Conservation (phyloP, 2,797 vertebrate genomes). For the Lutjanus campechanus region DNA sequence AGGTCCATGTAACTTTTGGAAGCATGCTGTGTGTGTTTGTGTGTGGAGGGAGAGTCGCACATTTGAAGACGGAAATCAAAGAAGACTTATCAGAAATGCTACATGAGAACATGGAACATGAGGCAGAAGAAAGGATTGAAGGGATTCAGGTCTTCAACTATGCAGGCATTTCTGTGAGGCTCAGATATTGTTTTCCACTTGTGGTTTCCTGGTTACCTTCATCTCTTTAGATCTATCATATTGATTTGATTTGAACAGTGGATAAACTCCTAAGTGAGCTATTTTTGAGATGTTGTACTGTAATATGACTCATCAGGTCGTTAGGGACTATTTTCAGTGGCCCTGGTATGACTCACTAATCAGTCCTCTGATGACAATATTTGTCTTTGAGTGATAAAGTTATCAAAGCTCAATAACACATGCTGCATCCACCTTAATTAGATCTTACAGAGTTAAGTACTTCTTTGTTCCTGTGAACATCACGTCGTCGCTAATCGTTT, state of each 20-base stretch:
- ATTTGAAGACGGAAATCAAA: too few relatives aligned
- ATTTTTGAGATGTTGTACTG: neutral
- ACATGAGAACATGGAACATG: neutral
- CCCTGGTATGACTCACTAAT: neutral
- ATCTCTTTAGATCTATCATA: neutral
- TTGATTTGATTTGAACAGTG: neutral
- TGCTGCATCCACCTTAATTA: neutral
- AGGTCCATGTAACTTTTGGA: neutral
- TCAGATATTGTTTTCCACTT: neutral
- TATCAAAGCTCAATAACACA: neutral
- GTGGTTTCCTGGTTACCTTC: neutral
- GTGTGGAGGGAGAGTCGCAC: too few relatives aligned
- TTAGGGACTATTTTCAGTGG: neutral
- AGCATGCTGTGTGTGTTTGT: neutral
- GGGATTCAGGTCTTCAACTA: neutral
- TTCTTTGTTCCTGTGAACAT: neutral
- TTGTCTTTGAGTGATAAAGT: neutral
- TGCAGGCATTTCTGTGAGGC: neutral
- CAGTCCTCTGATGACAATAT: neutral
- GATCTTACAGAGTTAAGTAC: neutral
- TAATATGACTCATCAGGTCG: neutral
- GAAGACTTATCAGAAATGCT: neutral
- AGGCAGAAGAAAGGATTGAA: neutral
- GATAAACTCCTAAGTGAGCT: neutral
- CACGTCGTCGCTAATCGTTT: neutral